Evolutionary conservation across 2,113 vertebrate genomes (phyloP).

Genomic region (Antennarius striatus): DNA sequence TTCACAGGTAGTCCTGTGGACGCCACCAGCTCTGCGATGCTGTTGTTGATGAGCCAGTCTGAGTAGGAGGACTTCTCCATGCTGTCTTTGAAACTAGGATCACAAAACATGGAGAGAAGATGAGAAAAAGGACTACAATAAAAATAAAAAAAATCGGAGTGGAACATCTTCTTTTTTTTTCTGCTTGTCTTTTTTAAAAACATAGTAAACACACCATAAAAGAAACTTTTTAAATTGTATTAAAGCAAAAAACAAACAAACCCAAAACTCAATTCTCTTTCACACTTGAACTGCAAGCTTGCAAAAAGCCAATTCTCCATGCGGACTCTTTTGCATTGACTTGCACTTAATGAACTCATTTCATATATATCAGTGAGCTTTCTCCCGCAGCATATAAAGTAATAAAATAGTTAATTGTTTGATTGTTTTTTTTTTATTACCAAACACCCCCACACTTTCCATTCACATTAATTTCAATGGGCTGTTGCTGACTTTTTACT

Average conservation of each 20-base stretch:
- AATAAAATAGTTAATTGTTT: conserved; percentile 73
- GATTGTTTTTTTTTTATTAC: conserved; percentile 62
- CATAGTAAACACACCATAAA: conserved; percentile 2
- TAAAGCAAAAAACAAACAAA: neutral
- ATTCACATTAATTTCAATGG: conserved; percentile 42
- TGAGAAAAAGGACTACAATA: conserved; percentile 5
- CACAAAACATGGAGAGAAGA: conserved; percentile 11
- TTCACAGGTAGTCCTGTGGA: conserved; percentile 98
- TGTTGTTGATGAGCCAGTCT: conserved; percentile 98
- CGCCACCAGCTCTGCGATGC: conserved; percentile 95
- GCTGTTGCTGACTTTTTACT: conserved; percentile 14
- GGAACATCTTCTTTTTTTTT: neutral
- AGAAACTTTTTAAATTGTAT: neutral
- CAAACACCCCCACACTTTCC: conserved; percentile 52
- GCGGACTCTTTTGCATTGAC: conserved; percentile 22
- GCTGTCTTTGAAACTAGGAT: conserved; percentile 92
- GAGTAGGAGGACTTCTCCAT: conserved; percentile 95
- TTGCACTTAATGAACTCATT: conserved; percentile 62
- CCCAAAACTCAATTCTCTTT: neutral
- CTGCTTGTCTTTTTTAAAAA: neutral
- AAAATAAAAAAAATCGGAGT: neutral
- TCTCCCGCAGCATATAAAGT: conserved; percentile 61
- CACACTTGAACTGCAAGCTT: conserved; percentile 13
- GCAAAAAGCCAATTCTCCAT: conserved; percentile 17
- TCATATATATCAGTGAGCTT: conserved; percentile 46